These are phyloP conservation scores for Mayetiola destructor DNA, from an alignment of 2,888 invertebrate species.

Conservation along the genomic window DNA sequence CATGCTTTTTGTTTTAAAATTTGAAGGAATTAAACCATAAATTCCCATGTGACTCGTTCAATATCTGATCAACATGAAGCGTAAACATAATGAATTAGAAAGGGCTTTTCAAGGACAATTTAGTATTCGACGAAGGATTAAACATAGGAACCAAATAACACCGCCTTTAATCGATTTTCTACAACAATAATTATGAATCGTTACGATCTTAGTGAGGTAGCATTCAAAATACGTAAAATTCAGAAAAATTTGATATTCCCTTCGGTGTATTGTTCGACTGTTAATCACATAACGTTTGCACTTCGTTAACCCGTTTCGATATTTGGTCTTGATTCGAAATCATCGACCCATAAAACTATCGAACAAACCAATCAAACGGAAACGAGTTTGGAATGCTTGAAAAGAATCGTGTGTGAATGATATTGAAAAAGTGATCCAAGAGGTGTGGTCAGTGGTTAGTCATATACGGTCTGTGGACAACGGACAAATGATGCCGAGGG, in stretches of 20 bases:
- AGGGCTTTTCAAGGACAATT: constrained; percentile 5
- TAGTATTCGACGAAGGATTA: neutral
- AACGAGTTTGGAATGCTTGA: too few relatives aligned
- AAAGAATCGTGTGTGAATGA: too few relatives aligned
- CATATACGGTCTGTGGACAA: too few relatives aligned
- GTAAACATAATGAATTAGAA: neutral
- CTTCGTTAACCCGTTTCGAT: constrained; percentile 9
- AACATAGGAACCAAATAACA: too few relatives aligned
- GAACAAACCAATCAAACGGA: neutral
- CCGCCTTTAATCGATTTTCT: too few relatives aligned
- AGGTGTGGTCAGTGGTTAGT: too few relatives aligned
- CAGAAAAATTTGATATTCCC: neutral
- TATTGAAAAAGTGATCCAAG: too few relatives aligned
- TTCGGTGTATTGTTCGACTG: too few relatives aligned
- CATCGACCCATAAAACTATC: neutral
- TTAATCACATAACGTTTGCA: constrained; percentile 11
- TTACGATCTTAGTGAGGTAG: too few relatives aligned
- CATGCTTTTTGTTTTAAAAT: neutral
- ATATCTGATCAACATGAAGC: neutral
- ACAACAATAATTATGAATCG: too few relatives aligned
- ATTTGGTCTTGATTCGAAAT: neutral
- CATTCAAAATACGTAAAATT: neutral
- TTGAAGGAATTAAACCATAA: neutral
- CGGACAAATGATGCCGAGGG: neutral
- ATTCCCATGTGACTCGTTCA: neutral